These are phyloP conservation scores for Ia io DNA, from an alignment of 2,113 vertebrate genomes.

Conservation along the genomic window DNA sequence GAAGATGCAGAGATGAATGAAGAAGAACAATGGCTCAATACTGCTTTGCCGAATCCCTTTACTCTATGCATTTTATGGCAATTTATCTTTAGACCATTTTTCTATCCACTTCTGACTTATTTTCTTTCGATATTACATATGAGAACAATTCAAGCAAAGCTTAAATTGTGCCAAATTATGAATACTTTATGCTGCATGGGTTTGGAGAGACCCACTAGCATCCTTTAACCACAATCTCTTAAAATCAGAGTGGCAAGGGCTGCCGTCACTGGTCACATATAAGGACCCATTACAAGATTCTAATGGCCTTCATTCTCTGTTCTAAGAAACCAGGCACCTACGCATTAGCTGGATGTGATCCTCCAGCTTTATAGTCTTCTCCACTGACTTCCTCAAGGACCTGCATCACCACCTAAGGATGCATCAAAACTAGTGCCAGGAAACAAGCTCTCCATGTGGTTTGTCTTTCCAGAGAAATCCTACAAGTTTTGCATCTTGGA, in stretches of 20 bases:
- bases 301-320: background rate
- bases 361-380: background rate
- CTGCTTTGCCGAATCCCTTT: background rate
- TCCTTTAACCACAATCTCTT: background rate
- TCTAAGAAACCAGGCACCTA: background rate
- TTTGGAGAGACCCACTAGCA: background rate
- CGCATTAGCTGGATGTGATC: background rate
- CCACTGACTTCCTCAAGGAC: background rate
- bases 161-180: background rate
- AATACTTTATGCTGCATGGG: background rate
- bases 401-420: background rate
- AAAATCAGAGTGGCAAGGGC: background rate
- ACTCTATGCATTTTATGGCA: background rate
- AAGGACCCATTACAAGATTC: background rate
- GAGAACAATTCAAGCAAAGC: background rate
- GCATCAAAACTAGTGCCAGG: background rate
- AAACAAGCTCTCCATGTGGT: slow-evolving; percentile 7
- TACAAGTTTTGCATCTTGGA: background rate
- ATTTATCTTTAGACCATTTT: background rate
- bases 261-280: background rate
- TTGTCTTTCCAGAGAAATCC: slow-evolving; percentile 48
- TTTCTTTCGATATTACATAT: background rate
- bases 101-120: background rate
- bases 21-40: background rate
- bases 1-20: background rate